Evolutionary conservation across 2,113 vertebrate genomes (phyloP), one percentile per base, ranked within the genome.

Genomic region (Lophius piscatorius): DNA sequence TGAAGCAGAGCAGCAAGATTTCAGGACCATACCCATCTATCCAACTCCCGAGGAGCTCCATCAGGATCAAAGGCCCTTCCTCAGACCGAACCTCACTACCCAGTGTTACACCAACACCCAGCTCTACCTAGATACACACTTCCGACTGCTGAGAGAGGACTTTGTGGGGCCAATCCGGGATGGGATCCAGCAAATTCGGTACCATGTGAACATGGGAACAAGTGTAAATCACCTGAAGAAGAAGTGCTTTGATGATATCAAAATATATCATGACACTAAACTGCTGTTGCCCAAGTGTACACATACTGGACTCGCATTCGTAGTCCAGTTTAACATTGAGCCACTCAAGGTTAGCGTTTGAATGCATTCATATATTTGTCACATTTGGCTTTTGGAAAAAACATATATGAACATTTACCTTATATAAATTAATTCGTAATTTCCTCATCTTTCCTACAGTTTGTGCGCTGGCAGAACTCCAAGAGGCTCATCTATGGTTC

Each of bases 61-160:
- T 14, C 26, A 78, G 41, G 86, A 90, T 1, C 54, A 92, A 24
- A 94, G 82, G 73, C 95, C 96, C 12, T 93, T 94, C 78, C 91
- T 98, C 1, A 89, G 94, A 38, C 91, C 93, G 46, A 98, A 96
- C 82, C 83, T 93, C 55, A 91, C 91, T 73, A 83, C 82, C 20
- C 83, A 89, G 58, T 89, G 84, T 36, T 98, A 96, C 1, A 87
- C 91, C 14, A 95, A 82, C 75, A 89, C 89, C 6, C 87, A 85
- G 7, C 1, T 94, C 75, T 99, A 97, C 81, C 90, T 98, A 26
- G 97, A 98, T 64, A 98, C 95, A 1, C 95, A 97, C 77, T 98
- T 98, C 74, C 89, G 94, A n/a, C 94, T 98, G 61, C 83, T 99
- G 63, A 87, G 96, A 78, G 96, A 98, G 82, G 96, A 98, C 78